These are phyloP conservation scores for Acrocephalus kingi DNA, from an alignment of 2,113 vertebrate genomes.

Conservation along the genomic window DNA sequence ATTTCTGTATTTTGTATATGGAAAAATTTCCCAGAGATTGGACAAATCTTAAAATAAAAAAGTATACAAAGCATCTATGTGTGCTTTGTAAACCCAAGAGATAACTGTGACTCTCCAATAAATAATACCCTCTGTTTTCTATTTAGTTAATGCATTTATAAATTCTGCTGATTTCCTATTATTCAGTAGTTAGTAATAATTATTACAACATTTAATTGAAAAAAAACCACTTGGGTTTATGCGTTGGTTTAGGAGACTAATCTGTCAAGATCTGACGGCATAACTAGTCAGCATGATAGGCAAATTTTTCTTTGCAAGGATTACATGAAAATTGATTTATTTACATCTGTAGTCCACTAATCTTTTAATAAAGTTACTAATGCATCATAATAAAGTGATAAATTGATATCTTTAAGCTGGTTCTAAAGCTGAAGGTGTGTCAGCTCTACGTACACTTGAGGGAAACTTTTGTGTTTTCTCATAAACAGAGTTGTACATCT, in stretches of 20 bases:
- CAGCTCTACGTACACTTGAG: neutral
- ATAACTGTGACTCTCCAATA: neutral
- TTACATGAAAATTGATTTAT: neutral
- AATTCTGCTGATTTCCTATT: conserved; percentile 6
- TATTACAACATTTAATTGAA: conserved; percentile 10
- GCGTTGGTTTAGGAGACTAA: neutral
- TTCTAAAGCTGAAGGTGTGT: neutral
- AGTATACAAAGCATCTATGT: neutral
- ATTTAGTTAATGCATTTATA: conserved; percentile 5
- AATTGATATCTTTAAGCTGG: neutral
- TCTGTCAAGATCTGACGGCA: neutral
- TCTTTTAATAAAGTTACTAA: neutral
- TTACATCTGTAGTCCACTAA: neutral
- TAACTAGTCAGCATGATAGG: neutral
- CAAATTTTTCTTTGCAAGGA: neutral
- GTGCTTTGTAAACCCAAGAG: conserved; percentile 1
- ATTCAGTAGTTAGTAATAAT: neutral
- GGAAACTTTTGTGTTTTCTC: neutral
- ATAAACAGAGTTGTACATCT: neutral
- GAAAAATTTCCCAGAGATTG: neutral
- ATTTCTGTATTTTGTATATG: neutral
- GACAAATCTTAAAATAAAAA: neutral
- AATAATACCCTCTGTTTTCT: conserved; percentile 25
- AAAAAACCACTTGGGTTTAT: neutral
- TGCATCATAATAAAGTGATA: neutral